Base-by-base conservation (phyloP, 2,797 vertebrate genomes). In the Adelosebastes latens region DNA sequence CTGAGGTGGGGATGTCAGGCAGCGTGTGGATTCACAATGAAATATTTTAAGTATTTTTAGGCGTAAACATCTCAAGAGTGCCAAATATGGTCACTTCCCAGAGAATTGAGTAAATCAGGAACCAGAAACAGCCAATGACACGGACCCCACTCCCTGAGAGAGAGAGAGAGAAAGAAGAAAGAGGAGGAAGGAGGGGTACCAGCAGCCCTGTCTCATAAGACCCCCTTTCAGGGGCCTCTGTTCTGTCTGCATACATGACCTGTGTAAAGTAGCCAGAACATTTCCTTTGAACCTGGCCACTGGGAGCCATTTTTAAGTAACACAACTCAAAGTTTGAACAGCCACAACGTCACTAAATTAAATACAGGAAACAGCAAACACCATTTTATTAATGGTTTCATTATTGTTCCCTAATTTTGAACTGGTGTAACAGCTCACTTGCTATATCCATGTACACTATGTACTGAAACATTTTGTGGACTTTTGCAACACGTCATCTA, bases 1-100 rank as follows among this genome's bases (percentile, higher is more conserved):
- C 80, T 76, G 79, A 81, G 75, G 79, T 74, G 55, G 67, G 77
- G 60, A 82, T 77, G 73, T 79, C 70, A 80, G 64, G 53, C 86
- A 77, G 72, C 13, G 18, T 80, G 85, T 79, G 61, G 62, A 91
- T 83, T 87, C 80, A 77, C 53, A 91, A 87, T 82, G 59, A 93
- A 89, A 84, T 86, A 89, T 89, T 89, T 70, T 39, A 86, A 84
- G 86, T 85, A 92, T 92, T 93, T 55, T 91, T 87, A 69, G 69
- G 81, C 24, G 3, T 89, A 92, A 92, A 93, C 83, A 88, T 81
- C 74, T 79, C 77, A 52, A 60, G 66, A 90, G 81, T 80, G 71
- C 89, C 91, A 93, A 93, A 94, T 92, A 94, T 92, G 92, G 94
- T 91, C 84, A 90, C 93, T 94, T 92, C 87, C 83, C 83, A 87